These are phyloP conservation scores for Psilopogon haemacephalus DNA, from an alignment of 2,113 vertebrate species.

Conservation along the genomic window DNA sequence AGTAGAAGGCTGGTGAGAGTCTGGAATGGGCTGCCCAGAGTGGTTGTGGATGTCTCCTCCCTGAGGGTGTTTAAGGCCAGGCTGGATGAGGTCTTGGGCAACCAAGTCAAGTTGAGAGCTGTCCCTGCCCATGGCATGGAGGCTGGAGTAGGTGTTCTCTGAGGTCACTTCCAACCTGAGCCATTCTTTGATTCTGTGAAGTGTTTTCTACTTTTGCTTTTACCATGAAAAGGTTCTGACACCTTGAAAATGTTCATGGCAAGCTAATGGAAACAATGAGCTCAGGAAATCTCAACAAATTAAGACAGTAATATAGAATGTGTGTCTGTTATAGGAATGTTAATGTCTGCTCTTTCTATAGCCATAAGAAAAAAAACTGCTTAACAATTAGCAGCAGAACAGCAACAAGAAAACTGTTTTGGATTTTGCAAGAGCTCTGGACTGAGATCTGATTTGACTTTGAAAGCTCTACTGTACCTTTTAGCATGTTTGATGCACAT, in stretches of 20 bases:
- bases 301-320: accelerated
- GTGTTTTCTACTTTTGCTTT: background rate
- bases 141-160: too few relatives aligned
- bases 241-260: background rate
- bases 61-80: too few relatives aligned
- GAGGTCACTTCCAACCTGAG: too few relatives aligned
- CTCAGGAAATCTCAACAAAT: background rate
- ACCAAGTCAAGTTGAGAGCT: too few relatives aligned
- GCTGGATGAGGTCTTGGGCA: too few relatives aligned
- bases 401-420: background rate
- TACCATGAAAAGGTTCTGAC: background rate
- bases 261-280: background rate
- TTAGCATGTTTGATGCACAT: slow-evolving; percentile 93
- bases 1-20: too few relatives aligned
- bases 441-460: background rate
- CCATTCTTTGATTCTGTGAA: background rate
- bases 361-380: background rate
- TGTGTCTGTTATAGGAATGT: background rate
- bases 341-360: background rate
- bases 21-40: too few relatives aligned
- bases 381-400: background rate
- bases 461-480: slow-evolving; percentile 77
- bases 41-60: too few relatives aligned
- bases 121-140: too few relatives aligned
- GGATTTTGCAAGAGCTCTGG: background rate